Conservation (phyloP, 2,113 vertebrate species). For the Cyanocitta stelleri region DNA sequence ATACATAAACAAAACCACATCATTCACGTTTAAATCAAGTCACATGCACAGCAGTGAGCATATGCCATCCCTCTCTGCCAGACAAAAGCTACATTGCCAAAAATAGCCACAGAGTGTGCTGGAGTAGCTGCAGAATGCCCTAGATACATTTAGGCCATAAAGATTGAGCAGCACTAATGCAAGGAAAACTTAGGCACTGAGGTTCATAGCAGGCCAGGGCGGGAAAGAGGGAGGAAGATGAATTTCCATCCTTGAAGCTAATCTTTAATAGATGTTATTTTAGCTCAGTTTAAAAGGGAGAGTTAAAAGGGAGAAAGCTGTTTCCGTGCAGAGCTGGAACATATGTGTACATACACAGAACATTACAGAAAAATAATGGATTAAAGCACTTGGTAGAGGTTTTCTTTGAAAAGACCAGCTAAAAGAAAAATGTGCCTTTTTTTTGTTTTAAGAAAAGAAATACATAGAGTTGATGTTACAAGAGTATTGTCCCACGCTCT, state of each 20-base stretch:
- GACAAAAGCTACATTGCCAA: slow-evolving; percentile 51
- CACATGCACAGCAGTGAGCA: slow-evolving; percentile 46
- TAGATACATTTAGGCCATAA: slow-evolving; percentile 41
- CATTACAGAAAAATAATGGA: background rate
- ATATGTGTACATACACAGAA: accelerated
- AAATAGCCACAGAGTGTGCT: slow-evolving; percentile 60
- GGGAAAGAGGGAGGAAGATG: background rate
- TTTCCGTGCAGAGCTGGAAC: background rate
- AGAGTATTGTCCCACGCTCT: background rate
- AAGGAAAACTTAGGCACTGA: background rate
- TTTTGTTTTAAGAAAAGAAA: background rate
- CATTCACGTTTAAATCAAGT: slow-evolving; percentile 13
- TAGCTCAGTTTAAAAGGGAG: background rate
- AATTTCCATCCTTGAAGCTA: background rate
- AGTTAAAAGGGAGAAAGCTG: background rate
- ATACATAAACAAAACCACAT: background rate
- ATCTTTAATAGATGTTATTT: background rate
- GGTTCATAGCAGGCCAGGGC: background rate
- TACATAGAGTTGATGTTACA: background rate
- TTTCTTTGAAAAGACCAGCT: background rate
- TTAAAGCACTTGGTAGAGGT: background rate
- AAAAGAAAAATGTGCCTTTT: background rate
- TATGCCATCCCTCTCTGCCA: slow-evolving; percentile 50
- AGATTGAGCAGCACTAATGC: background rate
- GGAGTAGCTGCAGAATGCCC: slow-evolving; percentile 55